phyloP scores from a whole-genome alignment of 2,797 vertebrate genomes.

The Clarias pachynema region DNA sequence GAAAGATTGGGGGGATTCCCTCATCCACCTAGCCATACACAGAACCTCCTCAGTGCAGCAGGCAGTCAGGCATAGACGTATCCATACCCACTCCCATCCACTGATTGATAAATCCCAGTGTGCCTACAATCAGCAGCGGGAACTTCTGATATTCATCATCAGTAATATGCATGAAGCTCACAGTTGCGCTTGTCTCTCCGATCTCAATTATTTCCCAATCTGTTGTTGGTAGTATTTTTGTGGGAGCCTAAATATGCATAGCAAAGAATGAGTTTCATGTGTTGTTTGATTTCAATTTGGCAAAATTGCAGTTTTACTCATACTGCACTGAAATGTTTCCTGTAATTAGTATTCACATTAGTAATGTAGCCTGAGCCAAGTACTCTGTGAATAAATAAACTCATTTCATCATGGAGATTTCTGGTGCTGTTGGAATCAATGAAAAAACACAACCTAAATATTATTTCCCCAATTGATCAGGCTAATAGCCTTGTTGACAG shows the following conservation, averaged over 20 bases:
- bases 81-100: constrained; percentile 56
- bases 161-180: constrained; percentile 40
- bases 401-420: constrained; percentile 40
- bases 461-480: constrained; percentile 41
- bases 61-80: not conserved
- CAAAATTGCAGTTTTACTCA: constrained; percentile 17
- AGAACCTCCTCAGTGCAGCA: constrained; percentile 26
- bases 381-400: constrained; percentile 43
- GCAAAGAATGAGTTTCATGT: constrained; percentile 1
- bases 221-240: constrained; percentile 12
- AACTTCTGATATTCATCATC: constrained; percentile 27
- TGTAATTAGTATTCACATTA: constrained; percentile 47
- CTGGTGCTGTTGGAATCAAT: constrained; percentile 31
- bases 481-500: constrained; percentile 37
- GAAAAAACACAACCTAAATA: constrained; percentile 42
- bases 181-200: constrained; percentile 21
- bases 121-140: constrained; percentile 64
- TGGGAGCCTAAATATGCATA: not conserved
- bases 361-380: constrained; percentile 32
- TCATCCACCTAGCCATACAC: constrained; percentile 13
- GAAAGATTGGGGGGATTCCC: not conserved
- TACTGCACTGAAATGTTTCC: constrained; percentile 42
- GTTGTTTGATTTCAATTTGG: constrained; percentile 40
- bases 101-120: constrained; percentile 60
- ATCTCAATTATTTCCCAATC: constrained; percentile 24